These are phyloP conservation scores for Siderastrea radians DNA, from an alignment of 92 coral and sea anemone genomes.

Conservation along the genomic window DNA sequence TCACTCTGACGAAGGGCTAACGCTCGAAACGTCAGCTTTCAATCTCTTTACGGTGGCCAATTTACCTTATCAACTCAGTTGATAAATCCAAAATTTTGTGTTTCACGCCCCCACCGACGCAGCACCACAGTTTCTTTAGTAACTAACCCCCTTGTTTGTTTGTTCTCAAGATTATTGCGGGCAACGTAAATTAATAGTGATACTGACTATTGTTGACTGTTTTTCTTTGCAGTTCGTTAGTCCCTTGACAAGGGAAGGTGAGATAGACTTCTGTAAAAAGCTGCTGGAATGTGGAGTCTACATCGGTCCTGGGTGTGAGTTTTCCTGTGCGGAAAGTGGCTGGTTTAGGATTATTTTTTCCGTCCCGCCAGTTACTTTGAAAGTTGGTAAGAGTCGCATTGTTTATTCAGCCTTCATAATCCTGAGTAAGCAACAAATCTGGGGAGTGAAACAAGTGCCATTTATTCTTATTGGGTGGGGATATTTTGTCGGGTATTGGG, in stretches of 20 bases:
- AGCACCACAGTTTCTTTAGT: no score
- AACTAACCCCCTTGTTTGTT: background rate
- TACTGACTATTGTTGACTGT: background rate
- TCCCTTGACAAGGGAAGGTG: background rate
- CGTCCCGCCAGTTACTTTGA: background rate
- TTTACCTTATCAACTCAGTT: no score
- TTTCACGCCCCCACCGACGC: no score
- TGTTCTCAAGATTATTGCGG: background rate
- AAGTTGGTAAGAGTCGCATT: background rate
- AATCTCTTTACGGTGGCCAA: no score
- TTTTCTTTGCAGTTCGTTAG: background rate
- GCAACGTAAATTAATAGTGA: background rate
- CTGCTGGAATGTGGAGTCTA: background rate
- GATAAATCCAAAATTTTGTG: no score
- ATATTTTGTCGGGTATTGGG: no score
- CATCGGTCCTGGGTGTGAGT: background rate
- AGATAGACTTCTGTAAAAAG: background rate
- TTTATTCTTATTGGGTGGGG: no score
- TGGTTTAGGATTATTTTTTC: constrained; percentile 4
- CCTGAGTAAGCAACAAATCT: background rate
- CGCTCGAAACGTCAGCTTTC: no score
- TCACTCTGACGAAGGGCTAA: no score
- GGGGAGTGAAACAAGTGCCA: background rate
- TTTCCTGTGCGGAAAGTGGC: background rate
- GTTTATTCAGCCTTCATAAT: background rate